Evolutionary conservation across 2,797 vertebrate genomes (phyloP).

Genomic region (Aphelocoma californica): DNA sequence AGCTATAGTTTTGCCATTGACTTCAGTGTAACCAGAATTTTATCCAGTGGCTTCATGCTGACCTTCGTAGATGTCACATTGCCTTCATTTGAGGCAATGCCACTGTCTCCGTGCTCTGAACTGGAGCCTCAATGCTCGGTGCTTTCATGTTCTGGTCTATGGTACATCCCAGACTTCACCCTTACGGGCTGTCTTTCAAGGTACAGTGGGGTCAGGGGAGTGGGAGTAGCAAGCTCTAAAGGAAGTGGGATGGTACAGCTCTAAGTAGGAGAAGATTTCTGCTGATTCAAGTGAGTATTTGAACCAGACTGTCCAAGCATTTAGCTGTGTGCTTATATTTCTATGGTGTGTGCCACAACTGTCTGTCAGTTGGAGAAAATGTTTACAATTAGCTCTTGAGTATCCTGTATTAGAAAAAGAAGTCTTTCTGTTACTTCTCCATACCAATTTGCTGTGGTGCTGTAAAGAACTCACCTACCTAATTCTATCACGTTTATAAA

Average conservation of each 20-base stretch:
- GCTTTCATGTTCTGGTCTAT: conserved; percentile 4
- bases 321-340: not conserved
- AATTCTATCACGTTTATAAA: not conserved
- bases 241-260: not conserved
- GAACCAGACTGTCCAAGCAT: not conserved
- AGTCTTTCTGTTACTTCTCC: not conserved
- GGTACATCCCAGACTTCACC: not conserved
- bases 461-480: not conserved
- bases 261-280: not conserved
- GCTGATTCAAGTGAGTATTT: not conserved
- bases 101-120: not conserved
- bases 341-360: not conserved
- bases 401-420: not conserved
- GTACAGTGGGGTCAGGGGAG: not conserved
- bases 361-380: not conserved
- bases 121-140: not conserved
- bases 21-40: conserved; percentile 37
- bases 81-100: not conserved
- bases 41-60: conserved; percentile 24
- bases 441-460: not conserved
- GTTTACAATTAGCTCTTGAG: not conserved
- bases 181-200: not conserved
- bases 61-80: conserved; percentile 5
- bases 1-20: conserved; percentile 14
- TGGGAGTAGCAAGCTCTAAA: not conserved